phyloP scores from a whole-genome alignment of 2,888 invertebrate genomes.

The Augiades crinisus region DNA sequence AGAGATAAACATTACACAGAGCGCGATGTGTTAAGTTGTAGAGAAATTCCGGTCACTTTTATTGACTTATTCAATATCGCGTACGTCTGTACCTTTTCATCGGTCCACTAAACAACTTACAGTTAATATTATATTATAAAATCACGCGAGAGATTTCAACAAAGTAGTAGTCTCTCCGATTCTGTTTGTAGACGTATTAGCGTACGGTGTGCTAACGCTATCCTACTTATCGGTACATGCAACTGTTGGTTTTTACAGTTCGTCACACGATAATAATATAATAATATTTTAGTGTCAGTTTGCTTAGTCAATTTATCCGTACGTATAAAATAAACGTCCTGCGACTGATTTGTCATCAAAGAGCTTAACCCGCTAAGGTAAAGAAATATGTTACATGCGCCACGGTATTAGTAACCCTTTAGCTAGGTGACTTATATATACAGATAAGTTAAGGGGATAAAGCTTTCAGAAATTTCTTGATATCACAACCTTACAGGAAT shows the following conservation, averaged over 20 bases:
- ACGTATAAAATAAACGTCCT: no score
- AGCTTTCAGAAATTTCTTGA: no score
- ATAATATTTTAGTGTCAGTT: slow-evolving; percentile 48
- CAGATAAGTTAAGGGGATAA: no score
- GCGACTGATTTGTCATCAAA: no score
- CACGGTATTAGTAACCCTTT: no score
- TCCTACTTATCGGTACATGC: slow-evolving; percentile 63
- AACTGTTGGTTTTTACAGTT: slow-evolving; percentile 65
- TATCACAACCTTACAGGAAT: no score
- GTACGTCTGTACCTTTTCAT: slow-evolving; percentile 49
- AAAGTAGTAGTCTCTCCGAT: slow-evolving; percentile 46
- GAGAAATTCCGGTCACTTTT: slow-evolving; percentile 62
- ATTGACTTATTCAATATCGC: slow-evolving; percentile 52
- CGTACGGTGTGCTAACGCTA: slow-evolving; percentile 61
- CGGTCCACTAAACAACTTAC: slow-evolving; percentile 60
- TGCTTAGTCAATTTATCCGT: slow-evolving; percentile 34
- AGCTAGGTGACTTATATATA: no score
- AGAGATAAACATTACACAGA: slow-evolving; percentile 29
- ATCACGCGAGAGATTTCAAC: slow-evolving; percentile 67
- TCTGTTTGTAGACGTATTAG: slow-evolving; percentile 64
- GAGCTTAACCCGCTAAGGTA: no score
- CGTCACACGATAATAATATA: slow-evolving; percentile 56
- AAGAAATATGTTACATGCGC: no score
- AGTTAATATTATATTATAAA: slow-evolving; percentile 76
- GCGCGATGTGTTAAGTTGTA: slow-evolving; percentile 45